Evolutionary conservation across 2,888 invertebrate genomes (phyloP).

Genomic region (Leuctra nigra): DNA sequence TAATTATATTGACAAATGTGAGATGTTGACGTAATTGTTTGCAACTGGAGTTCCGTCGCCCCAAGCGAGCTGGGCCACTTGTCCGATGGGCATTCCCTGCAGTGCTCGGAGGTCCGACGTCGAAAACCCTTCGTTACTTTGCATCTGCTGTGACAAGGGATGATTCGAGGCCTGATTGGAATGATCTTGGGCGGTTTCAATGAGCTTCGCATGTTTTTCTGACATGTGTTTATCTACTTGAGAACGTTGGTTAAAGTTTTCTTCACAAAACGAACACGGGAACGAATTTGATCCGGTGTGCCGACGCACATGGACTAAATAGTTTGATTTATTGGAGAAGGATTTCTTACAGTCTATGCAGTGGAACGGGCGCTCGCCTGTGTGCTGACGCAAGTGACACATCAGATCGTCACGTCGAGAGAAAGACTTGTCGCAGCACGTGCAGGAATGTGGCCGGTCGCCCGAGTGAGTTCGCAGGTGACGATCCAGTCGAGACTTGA

Average conservation of each 20-base stretch:
- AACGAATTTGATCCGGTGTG: conserved; percentile 18
- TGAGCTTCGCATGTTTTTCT: not conserved
- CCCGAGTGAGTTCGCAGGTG: conserved; percentile 25
- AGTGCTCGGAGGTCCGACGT: conserved; percentile 18
- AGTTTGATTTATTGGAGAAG: conserved; percentile 25
- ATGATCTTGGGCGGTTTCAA: not conserved
- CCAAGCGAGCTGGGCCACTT: conserved; percentile 24
- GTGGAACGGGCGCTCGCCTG: conserved; percentile 24
- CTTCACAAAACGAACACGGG: not conserved
- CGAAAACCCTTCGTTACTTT: conserved; percentile 6
- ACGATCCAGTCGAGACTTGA: conserved; percentile 26
- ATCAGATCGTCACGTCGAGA: conserved; percentile 23
- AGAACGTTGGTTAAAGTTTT: conserved; percentile 3
- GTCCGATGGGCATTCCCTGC: conserved; percentile 16
- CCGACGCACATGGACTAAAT: conserved; percentile 21
- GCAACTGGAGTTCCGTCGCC: conserved; percentile 17
- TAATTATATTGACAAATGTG: too few species aligned
- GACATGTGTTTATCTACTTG: conserved; percentile 16
- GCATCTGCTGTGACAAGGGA: not conserved
- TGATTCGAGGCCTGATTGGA: not conserved
- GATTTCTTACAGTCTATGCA: conserved; percentile 21
- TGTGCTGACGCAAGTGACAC: conserved; percentile 24
- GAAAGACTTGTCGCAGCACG: conserved; percentile 23
- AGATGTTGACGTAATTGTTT: conserved; percentile 23
- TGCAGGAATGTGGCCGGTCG: conserved; percentile 22